Base-by-base conservation (phyloP, 2,797 vertebrate genomes). In the Melanotaenia parkinsoni region DNA sequence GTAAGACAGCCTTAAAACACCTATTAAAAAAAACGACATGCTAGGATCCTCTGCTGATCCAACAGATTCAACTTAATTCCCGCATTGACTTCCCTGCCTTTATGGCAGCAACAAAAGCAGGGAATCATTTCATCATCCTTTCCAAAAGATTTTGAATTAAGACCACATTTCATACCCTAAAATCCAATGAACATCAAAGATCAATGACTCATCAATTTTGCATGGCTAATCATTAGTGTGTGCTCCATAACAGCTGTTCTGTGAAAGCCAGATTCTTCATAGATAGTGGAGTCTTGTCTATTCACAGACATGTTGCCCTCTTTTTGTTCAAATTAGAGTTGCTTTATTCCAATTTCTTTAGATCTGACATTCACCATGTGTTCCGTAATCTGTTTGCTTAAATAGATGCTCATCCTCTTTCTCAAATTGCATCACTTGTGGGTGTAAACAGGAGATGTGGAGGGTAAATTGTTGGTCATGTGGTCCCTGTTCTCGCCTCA, bases 121-220 rank as follows among this genome's bases (percentile, higher is more conserved):
- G 26, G 18, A 58, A 12, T 50, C 7, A 32, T 47, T 54, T 56
- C n/a, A 54, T 64, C 56, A 18, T 65, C 50, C 20, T 56, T 65
- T 62, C 43, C 24, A 73, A 63, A 67, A 62, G 50, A 54, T 28
- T 79, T 65, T 58, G 59, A 58, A 67, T 70, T 67, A 74, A 72
- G 14, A 62, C 33, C 35, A 72, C 57, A 71, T 86, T 82, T 70
- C 74, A 81, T 79, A 61, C 56, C 58, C 70, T 58, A 59, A 81
- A 88, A 83, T 78, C 82, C 72, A 60, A 58, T 67, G 78, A 82
- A 74, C 66, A 58, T 74, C 38, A 28, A 61, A 89, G 78, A 92
- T 88, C 82, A 86, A 91, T 90, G 88, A 84, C 79, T 90, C 88
- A 91, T 92, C 88, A 91, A 90, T 91, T 88, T 89, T 93, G 83